Evolutionary conservation across 2,888 invertebrate genomes (phyloP).

Genomic region (Coelogynopora nodosa): DNA sequence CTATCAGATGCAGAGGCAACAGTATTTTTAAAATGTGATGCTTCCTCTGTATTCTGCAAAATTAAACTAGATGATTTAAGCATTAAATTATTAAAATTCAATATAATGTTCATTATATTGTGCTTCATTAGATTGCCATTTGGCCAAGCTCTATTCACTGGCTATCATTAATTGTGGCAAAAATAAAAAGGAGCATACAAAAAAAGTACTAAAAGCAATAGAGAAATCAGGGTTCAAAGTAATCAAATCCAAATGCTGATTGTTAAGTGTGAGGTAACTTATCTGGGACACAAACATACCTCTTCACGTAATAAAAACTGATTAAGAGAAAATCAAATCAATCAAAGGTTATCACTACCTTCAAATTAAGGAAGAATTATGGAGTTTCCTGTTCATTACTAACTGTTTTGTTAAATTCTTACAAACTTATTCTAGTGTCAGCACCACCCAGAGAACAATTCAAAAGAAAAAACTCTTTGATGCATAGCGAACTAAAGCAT

Average conservation of each 20-base stretch:
- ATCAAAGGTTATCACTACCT: not conserved
- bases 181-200: not conserved
- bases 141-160: too few species aligned
- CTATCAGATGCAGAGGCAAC: not conserved
- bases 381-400: not conserved
- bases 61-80: not conserved
- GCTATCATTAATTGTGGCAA: not conserved
- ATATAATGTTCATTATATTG: not conserved
- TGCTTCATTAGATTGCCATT: not conserved
- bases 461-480: too few species aligned
- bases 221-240: not conserved
- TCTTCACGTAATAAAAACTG: not conserved
- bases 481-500: too few species aligned
- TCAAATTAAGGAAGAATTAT: not conserved
- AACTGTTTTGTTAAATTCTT: not conserved
- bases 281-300: not conserved
- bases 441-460: too few species aligned
- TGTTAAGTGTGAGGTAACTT: not conserved
- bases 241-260: not conserved
- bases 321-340: not conserved
- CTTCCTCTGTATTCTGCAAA: not conserved
- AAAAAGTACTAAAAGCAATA: not conserved
- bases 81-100: not conserved
- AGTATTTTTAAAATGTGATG: not conserved
- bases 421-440: constrained; percentile 6